phyloP scores from a whole-genome alignment of 2,113 vertebrate species.

The Alosa alosa region DNA sequence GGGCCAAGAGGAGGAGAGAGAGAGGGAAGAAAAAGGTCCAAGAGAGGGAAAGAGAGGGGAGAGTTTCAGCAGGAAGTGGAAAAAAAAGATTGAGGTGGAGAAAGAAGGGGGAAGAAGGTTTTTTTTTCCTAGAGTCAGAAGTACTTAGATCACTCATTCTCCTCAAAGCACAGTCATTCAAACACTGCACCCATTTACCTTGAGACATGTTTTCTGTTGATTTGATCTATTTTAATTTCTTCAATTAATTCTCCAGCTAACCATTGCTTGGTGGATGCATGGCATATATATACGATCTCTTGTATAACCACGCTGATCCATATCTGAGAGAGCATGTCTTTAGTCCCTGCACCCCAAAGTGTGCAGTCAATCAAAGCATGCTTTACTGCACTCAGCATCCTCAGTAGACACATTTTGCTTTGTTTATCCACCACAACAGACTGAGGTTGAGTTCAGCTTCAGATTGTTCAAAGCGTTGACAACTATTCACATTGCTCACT shows the following conservation, averaged over 20 bases:
- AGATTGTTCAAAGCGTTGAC: neutral
- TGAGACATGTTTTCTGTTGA: conserved; percentile 68
- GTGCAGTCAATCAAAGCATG: neutral
- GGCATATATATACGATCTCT: conserved; percentile 46
- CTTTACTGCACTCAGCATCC: neutral
- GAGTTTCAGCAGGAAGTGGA: neutral
- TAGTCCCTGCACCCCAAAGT: neutral
- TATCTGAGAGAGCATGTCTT: conserved; percentile 2
- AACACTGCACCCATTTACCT: conserved; percentile 61
- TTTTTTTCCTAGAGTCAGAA: neutral
- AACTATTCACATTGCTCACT: neutral
- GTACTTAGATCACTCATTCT: conserved; percentile 49
- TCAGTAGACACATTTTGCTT: neutral
- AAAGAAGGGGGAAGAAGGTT: neutral
- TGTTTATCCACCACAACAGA: neutral
- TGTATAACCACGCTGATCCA: neutral
- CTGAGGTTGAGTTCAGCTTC: neutral
- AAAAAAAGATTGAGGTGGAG: neutral
- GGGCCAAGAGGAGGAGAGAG: conserved; percentile 23
- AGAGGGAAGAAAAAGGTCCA: neutral
- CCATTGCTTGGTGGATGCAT: conserved; percentile 70
- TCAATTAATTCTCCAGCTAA: conserved; percentile 57
- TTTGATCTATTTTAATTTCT: conserved; percentile 66
- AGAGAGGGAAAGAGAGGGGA: neutral
- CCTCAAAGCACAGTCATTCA: conserved; percentile 67